phyloP scores from a whole-genome alignment of 2,888 invertebrate genomes.

The Noctua comes region DNA sequence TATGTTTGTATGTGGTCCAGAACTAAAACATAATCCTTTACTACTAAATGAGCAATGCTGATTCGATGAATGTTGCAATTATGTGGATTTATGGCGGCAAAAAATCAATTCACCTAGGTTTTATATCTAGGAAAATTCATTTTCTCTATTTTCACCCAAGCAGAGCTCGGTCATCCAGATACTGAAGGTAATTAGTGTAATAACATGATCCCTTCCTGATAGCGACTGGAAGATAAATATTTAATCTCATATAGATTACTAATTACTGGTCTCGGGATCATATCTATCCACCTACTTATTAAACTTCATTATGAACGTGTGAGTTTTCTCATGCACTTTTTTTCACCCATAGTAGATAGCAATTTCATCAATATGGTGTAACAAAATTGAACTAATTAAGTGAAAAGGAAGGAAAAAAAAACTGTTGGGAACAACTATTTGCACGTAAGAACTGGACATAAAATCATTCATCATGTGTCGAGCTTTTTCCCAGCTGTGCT shows the following conservation, averaged over 20 bases:
- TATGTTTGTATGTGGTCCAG: neutral
- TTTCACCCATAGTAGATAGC: neutral
- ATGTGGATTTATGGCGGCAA: accelerated
- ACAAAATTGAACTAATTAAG: constrained; percentile 18
- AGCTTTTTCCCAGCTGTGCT: no score
- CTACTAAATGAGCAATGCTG: no score
- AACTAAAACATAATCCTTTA: neutral
- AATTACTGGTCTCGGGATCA: constrained; percentile 4
- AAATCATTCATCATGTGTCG: neutral
- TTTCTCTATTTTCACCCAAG: neutral
- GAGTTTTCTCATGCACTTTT: constrained; percentile 40
- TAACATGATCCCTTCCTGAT: neutral
- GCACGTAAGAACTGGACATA: neutral
- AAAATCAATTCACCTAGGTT: neutral
- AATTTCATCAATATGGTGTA: constrained; percentile 21
- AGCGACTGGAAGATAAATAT: neutral
- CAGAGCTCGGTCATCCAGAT: neutral
- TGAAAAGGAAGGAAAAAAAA: neutral
- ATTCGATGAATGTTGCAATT: no score
- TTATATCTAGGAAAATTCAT: neutral
- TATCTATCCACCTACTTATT: constrained; percentile 7
- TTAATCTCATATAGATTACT: constrained; percentile 16
- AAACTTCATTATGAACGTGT: constrained; percentile 17
- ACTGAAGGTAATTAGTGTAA: neutral
- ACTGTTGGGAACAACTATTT: neutral